These are phyloP conservation scores for Dascyllus trimaculatus DNA, from an alignment of 2,113 vertebrate species.

Conservation along the genomic window DNA sequence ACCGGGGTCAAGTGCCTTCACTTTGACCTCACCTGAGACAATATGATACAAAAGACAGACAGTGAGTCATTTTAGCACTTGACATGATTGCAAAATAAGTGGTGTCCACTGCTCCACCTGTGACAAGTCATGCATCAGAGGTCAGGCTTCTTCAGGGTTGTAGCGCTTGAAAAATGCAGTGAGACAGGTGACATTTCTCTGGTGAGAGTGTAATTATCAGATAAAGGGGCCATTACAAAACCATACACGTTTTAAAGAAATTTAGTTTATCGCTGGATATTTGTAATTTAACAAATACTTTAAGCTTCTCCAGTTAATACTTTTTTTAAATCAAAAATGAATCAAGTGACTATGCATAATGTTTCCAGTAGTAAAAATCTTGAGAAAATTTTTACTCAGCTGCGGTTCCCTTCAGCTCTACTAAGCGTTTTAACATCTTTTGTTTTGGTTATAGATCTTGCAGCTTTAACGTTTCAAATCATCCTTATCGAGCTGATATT, in stretches of 20 bases:
- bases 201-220: background rate
- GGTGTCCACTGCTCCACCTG: constrained; percentile 27
- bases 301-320: background rate
- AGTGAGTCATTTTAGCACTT: constrained; percentile 54
- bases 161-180: constrained; percentile 9
- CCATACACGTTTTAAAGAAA: too few relatives aligned
- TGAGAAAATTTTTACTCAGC: too few relatives aligned
- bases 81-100: constrained; percentile 67
- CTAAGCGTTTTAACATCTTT: background rate
- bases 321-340: background rate
- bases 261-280: too few relatives aligned
- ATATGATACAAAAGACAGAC: constrained; percentile 64
- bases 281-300: too few relatives aligned
- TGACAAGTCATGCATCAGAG: constrained; percentile 41
- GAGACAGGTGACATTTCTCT: background rate
- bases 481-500: too few relatives aligned
- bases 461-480: background rate
- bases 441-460: background rate
- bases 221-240: too few relatives aligned
- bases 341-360: background rate
- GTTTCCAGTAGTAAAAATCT: too few relatives aligned
- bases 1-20: constrained; percentile 68
- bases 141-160: constrained; percentile 36
- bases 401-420: background rate
- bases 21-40: constrained; percentile 49